Conservation (phyloP, 2,113 vertebrate species). For the Phycodurus eques region DNA sequence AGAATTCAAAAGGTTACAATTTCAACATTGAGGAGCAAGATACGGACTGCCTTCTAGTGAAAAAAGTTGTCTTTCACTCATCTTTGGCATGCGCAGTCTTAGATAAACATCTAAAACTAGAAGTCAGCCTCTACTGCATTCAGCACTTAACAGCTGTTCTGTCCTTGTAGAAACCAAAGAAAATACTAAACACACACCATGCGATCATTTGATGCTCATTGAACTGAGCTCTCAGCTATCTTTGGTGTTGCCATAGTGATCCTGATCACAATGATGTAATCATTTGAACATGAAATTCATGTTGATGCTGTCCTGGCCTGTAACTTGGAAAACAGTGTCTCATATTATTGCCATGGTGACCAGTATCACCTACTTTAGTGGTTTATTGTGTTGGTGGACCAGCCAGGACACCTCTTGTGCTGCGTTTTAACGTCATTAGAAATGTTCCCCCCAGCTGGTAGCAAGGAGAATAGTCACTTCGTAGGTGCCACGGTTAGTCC, state of each 20-base stretch:
- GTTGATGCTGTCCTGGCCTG: neutral
- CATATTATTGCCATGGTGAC: neutral
- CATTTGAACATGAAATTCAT: too few relatives aligned
- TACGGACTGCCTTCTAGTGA: neutral
- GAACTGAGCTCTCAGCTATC: too few relatives aligned
- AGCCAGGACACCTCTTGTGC: too few relatives aligned
- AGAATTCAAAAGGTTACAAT: constrained; percentile 56
- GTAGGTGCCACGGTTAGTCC: too few relatives aligned
- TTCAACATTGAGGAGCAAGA: neutral
- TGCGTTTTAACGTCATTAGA: too few relatives aligned
- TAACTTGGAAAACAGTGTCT: neutral
- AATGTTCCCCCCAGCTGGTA: too few relatives aligned
- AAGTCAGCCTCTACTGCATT: neutral
- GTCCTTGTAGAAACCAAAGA: neutral
- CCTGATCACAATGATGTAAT: too few relatives aligned
- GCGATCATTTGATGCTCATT: too few relatives aligned
- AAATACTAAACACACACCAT: neutral
- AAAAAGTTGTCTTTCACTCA: neutral
- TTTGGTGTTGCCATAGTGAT: too few relatives aligned
- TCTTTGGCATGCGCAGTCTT: neutral
- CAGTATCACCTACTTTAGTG: neutral
- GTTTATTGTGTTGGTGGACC: too few relatives aligned
- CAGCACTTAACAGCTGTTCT: neutral
- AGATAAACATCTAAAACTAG: neutral
- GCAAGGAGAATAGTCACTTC: too few relatives aligned